Evolutionary conservation across 2,113 vertebrate genomes (phyloP).

Genomic region (Salminus brasiliensis): DNA sequence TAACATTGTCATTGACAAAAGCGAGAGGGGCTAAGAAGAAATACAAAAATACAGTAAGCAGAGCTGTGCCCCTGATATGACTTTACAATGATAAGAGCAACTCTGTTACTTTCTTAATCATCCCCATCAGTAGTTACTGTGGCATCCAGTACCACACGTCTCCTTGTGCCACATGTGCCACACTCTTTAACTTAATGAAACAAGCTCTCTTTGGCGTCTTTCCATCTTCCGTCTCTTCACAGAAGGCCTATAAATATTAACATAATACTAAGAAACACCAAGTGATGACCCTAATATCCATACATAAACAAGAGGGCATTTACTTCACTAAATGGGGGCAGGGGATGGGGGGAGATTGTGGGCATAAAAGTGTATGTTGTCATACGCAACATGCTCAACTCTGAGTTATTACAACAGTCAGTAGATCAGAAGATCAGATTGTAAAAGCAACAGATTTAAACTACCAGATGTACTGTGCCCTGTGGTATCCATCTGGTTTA

Average conservation of each 20-base stretch:
- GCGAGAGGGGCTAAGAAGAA: neutral
- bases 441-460: constrained; percentile 16
- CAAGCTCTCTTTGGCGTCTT: constrained; percentile 11
- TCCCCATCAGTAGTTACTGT: constrained; percentile 9
- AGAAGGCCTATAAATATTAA: neutral
- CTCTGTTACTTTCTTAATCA: neutral
- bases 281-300: constrained; percentile 7
- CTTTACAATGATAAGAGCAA: neutral
- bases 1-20: neutral
- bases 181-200: neutral
- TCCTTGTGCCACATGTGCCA: neutral
- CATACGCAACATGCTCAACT: neutral
- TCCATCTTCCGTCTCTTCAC: neutral
- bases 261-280: neutral
- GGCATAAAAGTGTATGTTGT: neutral
- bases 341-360: too few species aligned
- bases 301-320: constrained; percentile 6
- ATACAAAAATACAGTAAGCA: constrained; percentile 39
- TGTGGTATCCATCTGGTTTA: neutral
- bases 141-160: constrained; percentile 4
- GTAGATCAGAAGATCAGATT: constrained; percentile 23
- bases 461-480: neutral
- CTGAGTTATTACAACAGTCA: neutral
- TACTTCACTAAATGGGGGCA: neutral
- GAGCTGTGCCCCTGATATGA: neutral